These are phyloP conservation scores for Ormyrus rosae DNA, from an alignment of 2,888 invertebrate species.

Conservation along the genomic window DNA sequence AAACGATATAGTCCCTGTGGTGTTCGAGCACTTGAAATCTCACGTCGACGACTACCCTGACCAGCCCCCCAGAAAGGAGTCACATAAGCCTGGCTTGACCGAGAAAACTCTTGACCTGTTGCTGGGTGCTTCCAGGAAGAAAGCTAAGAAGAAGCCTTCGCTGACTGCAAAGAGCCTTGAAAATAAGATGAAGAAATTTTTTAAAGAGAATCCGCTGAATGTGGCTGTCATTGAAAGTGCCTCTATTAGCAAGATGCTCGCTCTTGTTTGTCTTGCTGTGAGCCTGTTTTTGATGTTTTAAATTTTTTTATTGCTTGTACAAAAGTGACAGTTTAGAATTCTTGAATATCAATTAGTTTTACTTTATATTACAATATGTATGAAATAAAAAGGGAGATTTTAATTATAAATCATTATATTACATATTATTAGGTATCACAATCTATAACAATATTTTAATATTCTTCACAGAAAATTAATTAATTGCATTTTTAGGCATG, in stretches of 20 bases:
- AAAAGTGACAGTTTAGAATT: neutral
- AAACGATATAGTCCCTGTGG: neutral
- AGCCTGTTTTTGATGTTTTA: slow-evolving; percentile 2
- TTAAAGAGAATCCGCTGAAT: slow-evolving; percentile 17
- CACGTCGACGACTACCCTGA: neutral
- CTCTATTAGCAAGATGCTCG: slow-evolving; percentile 66
- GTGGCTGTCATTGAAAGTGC: slow-evolving; percentile 64
- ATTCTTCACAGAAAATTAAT: neutral
- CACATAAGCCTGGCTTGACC: neutral
- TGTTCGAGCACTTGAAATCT: neutral
- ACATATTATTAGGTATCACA: no score
- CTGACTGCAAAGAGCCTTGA: slow-evolving; percentile 24
- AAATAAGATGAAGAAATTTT: neutral
- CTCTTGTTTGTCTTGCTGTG: slow-evolving; percentile 52
- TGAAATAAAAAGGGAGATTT: neutral
- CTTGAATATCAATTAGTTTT: neutral
- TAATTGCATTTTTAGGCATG: slow-evolving; percentile 9
- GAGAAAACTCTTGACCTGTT: neutral
- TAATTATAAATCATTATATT: no score
- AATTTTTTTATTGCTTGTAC: slow-evolving; percentile 15
- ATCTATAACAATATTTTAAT: neutral
- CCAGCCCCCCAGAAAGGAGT: neutral
- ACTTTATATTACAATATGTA: neutral
- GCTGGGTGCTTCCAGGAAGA: neutral
- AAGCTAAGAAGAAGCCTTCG: neutral